phyloP scores from a whole-genome alignment of 2,888 invertebrate genomes.

The Cephus pygmeus region DNA sequence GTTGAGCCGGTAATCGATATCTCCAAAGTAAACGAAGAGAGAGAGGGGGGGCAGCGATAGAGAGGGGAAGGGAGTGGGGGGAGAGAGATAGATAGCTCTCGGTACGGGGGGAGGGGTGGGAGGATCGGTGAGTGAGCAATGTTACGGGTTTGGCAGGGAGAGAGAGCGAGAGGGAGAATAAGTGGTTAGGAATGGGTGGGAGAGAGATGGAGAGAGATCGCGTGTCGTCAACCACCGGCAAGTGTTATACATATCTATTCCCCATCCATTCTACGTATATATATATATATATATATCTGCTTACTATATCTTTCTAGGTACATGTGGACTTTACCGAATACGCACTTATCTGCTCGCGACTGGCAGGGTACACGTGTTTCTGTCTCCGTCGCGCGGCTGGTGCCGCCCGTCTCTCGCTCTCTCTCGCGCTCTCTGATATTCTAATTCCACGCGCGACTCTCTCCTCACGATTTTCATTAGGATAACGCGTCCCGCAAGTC shows the following conservation, averaged over 20 bases:
- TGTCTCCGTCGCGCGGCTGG: constrained; percentile 7
- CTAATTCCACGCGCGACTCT: constrained; percentile 38
- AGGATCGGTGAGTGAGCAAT: constrained; percentile 25
- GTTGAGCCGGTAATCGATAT: constrained; percentile 64
- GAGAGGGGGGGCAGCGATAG: constrained; percentile 37
- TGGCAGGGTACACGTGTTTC: constrained; percentile 9
- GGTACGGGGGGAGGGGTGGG: constrained; percentile 17
- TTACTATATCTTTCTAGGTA: not conserved
- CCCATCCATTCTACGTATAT: not conserved
- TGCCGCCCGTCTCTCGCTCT: constrained; percentile 10
- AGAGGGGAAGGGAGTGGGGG: constrained; percentile 14
- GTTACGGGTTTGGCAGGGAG: constrained; percentile 3
- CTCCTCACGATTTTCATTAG: constrained; percentile 57
- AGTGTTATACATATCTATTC: constrained; percentile 52
- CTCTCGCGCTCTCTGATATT: constrained; percentile 45
- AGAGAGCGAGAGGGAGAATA: constrained; percentile 26
- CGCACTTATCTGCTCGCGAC: not conserved
- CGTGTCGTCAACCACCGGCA: constrained; percentile 60
- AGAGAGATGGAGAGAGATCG: constrained; percentile 55
- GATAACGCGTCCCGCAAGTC: constrained; percentile 53
- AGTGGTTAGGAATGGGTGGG: constrained; percentile 16
- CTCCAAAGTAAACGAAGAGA: constrained; percentile 63
- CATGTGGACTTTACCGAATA: not conserved
- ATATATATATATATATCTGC: not conserved
- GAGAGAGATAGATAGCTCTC: constrained; percentile 2